Conservation (phyloP, 2,888 invertebrate genomes). For the Achlya flavicornis region DNA sequence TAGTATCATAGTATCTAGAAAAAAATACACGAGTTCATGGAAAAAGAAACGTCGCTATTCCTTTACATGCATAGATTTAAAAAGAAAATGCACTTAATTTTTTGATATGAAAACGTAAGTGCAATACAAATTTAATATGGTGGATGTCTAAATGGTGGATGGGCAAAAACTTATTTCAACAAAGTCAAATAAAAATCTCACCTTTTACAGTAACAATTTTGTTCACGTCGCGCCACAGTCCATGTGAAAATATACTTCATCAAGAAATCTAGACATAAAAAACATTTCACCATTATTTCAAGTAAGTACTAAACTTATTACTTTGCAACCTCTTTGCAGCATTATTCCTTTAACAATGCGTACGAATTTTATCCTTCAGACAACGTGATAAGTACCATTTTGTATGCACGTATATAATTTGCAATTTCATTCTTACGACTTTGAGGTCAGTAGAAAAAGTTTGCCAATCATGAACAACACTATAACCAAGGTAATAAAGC, state of each 20-base stretch:
- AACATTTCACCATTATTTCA: conserved; percentile 52
- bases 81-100: too few relatives aligned
- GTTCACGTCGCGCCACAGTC: not conserved
- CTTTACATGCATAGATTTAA: too few relatives aligned
- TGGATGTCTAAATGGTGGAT: too few relatives aligned
- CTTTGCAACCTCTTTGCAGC: conserved; percentile 33
- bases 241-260: conserved; percentile 29
- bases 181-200: not conserved
- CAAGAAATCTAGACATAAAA: conserved; percentile 46
- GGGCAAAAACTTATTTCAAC: not conserved
- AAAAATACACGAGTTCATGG: too few relatives aligned
- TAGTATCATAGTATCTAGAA: too few relatives aligned
- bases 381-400: conserved; percentile 21
- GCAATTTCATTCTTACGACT: conserved; percentile 23
- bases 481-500: conserved; percentile 29
- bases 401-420: conserved; percentile 30
- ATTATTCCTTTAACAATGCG: conserved; percentile 17
- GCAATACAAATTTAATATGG: too few relatives aligned
- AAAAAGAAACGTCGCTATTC: too few relatives aligned
- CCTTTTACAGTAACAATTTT: too few relatives aligned
- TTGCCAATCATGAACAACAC: conserved; percentile 27
- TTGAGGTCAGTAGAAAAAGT: conserved; percentile 20
- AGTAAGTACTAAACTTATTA: conserved; percentile 48
- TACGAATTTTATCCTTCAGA: conserved; percentile 24
- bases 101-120: too few relatives aligned